Percentiles rank a stretch among this genome's conserved stretches.
phyloP scores from a whole-genome alignment of 2,888 invertebrate genomes.

The Onchidella celtica region DNA sequence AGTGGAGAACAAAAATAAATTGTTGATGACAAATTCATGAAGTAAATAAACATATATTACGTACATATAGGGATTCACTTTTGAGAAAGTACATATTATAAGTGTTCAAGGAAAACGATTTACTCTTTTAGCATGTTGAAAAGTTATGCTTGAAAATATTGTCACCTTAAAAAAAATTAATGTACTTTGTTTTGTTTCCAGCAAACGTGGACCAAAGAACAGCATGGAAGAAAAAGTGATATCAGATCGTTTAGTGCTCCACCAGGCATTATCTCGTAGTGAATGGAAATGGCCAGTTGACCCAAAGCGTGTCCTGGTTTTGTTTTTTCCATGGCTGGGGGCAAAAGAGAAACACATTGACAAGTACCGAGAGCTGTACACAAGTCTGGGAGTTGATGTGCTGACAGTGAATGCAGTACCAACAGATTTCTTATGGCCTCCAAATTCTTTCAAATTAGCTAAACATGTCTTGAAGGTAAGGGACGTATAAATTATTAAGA shows the following conservation, averaged over 20 bases:
- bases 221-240: slow-evolving; percentile 21
- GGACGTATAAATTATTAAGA: too few relatives aligned
- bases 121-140: too few relatives aligned
- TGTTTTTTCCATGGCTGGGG: slow-evolving; percentile 68
- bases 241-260: slow-evolving; percentile 33
- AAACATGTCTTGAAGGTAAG: slow-evolving; percentile 49
- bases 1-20: too few relatives aligned
- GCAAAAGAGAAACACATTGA: slow-evolving; percentile 57
- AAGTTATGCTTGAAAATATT: too few relatives aligned
- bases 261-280: background rate
- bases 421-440: slow-evolving; percentile 69
- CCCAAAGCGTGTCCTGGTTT: slow-evolving; percentile 53
- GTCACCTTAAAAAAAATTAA: too few relatives aligned
- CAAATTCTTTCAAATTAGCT: slow-evolving; percentile 58
- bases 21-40: too few relatives aligned
- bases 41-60: too few relatives aligned
- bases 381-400: slow-evolving; percentile 61
- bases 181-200: background rate
- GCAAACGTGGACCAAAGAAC: background rate
- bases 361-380: slow-evolving; percentile 65
- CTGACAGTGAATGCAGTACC: slow-evolving; percentile 61
- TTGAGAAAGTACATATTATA: too few relatives aligned
- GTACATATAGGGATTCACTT: too few relatives aligned
- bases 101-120: too few relatives aligned
- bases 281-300: slow-evolving; percentile 33